Evolutionary conservation across 2,797 vertebrate genomes (phyloP), one percentile per base, ranked within the genome.

Genomic region (Intellagama lesueurii): DNA sequence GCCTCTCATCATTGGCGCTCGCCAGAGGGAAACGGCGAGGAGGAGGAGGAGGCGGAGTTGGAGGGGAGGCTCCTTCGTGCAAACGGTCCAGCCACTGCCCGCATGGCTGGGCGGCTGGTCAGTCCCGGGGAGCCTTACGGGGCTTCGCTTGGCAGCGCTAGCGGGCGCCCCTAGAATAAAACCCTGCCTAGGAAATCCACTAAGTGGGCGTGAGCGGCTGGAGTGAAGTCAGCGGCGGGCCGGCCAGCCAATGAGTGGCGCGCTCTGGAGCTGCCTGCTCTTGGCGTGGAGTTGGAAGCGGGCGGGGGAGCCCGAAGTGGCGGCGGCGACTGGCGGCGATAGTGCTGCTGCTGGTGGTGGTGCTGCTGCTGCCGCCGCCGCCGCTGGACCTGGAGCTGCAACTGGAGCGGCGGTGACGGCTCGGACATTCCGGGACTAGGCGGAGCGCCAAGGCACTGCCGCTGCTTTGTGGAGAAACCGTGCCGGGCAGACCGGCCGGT

Each of bases 371-470:
- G 40, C 40, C 3, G 40, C 1, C 3, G 40, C 40, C 3, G 40
- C 40, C 40, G 73, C 73, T 24, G 73, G 17, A 64, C 60, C 60
- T 22, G 60, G 60, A 64, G 60, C 60, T 17, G 16, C 5, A 64
- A 64, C 16, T 75, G 16, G 32, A 7, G 16, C 19, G 68, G 68
- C 30, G 28, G n/a, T 5, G 17, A 40, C 52, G n/a, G 49, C 30
- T 47, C 30, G 83, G 90, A 82, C 87, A 88, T 91, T 88, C 90
- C 90, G 90, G 86, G 81, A 70, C 77, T 76, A 28, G 90, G 78
- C 35, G 56, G 7, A 12, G 90, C 87, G 88, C 88, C 68, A 0
- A 91, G 87, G 94, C 95, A 94, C 95, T 96, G 95, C 94, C n/a
- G 91, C 68, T 44, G 88, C 92, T 82, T 89, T 35, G 89, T 92